Percentiles rank a stretch among this genome's conserved stretches.
These are phyloP conservation scores for Drosophila yakuba DNA, from an alignment of 1,140 invertebrate genomes.

Conservation along the genomic window DNA sequence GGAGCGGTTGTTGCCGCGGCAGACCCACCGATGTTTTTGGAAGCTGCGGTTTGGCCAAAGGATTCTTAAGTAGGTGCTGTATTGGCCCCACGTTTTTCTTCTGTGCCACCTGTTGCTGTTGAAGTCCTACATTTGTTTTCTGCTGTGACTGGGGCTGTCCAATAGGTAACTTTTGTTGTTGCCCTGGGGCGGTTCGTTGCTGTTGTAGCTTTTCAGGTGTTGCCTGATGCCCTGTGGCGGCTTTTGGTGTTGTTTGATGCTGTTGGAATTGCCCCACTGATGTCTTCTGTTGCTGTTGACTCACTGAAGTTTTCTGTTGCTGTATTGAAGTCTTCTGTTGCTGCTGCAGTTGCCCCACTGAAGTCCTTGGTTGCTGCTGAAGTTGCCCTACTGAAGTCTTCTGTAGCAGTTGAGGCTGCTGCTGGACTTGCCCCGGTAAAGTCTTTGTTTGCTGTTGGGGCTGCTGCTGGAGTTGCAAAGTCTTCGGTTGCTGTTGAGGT, in stretches of 20 bases:
- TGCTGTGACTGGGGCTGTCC: background rate
- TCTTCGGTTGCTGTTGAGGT: background rate
- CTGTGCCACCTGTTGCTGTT: constrained; percentile 7
- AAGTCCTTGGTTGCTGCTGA: background rate
- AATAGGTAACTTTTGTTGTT: background rate
- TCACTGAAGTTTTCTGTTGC: background rate
- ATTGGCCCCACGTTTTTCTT: background rate
- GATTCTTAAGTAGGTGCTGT: constrained; percentile 12
- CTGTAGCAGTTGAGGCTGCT: constrained; percentile 5
- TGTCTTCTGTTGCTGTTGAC: background rate
- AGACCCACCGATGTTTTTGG: background rate
- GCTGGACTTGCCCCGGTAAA: background rate
- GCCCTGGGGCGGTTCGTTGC: constrained; percentile 7
- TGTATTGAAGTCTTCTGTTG: background rate
- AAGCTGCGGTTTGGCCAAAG: background rate
- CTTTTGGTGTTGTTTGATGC: background rate
- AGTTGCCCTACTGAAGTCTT: background rate
- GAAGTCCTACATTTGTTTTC: background rate
- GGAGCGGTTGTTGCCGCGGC: background rate
- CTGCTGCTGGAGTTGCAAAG: background rate
- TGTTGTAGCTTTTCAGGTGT: constrained; percentile 3
- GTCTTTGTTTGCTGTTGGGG: background rate
- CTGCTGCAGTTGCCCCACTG: no score
- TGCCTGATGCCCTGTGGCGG: constrained; percentile 5
- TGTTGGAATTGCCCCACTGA: background rate